These are phyloP conservation scores for Drosophila teissieri DNA, from an alignment of 1,140 invertebrate species.

Conservation along the genomic window DNA sequence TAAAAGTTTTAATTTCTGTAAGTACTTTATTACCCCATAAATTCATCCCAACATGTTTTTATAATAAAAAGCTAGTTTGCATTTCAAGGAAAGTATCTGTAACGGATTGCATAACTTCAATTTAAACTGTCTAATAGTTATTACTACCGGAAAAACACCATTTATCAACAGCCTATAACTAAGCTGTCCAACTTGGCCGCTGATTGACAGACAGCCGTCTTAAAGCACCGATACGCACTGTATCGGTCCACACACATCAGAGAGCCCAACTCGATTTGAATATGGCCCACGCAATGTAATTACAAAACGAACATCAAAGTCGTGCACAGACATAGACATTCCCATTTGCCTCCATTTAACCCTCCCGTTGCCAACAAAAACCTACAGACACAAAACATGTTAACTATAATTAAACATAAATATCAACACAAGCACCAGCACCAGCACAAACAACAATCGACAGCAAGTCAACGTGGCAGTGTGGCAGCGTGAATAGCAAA, in stretches of 20 bases:
- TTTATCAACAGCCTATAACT: constrained; percentile 31
- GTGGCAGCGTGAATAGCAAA: constrained; percentile 63
- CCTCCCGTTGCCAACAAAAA: constrained; percentile 17
- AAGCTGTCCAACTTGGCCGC: constrained; percentile 6
- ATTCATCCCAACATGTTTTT: too few species aligned
- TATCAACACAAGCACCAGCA: constrained; percentile 55
- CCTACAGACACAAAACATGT: constrained; percentile 65
- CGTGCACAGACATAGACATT: constrained; percentile 59
- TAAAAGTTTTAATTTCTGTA: constrained; percentile 2
- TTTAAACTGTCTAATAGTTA: neutral
- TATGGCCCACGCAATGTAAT: constrained; percentile 71
- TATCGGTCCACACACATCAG: constrained; percentile 4
- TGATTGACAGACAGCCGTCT: constrained; percentile 35
- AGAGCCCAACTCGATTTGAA: constrained; percentile 62
- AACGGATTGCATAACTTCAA: too few species aligned
- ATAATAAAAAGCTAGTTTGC: too few species aligned
- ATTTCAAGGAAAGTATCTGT: too few species aligned
- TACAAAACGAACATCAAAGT: constrained; percentile 76
- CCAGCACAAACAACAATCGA: constrained; percentile 54
- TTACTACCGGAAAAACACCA: constrained; percentile 6
- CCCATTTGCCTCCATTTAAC: constrained; percentile 29
- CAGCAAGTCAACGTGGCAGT: constrained; percentile 2
- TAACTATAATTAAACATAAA: constrained; percentile 81
- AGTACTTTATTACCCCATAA: too few species aligned
- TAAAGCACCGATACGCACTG: constrained; percentile 34